phyloP scores from a whole-genome alignment of 2,113 vertebrate genomes.

The Anolis sagrei region DNA sequence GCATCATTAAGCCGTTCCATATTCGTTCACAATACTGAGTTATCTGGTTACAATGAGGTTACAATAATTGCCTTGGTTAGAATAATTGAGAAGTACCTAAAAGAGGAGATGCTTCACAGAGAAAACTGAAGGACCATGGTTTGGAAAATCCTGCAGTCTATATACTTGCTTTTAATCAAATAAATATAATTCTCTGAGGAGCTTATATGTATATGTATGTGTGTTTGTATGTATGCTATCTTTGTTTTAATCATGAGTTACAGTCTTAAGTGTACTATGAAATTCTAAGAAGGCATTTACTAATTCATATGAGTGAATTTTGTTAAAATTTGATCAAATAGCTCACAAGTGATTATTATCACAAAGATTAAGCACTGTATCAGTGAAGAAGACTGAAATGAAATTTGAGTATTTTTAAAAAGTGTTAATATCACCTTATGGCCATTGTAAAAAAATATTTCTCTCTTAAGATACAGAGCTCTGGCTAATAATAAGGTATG shows the following conservation, averaged over 20 bases:
- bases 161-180: background rate
- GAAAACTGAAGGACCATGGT: background rate
- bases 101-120: background rate
- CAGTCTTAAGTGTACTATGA: background rate
- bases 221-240: background rate
- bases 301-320: background rate
- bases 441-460: background rate
- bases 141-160: background rate
- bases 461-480: background rate
- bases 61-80: conserved; percentile 6
- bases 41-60: too few species aligned
- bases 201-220: too few species aligned
- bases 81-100: conserved; percentile 30
- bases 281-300: background rate
- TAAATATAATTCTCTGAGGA: background rate
- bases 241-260: background rate
- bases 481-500: background rate
- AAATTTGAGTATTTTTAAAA: background rate
- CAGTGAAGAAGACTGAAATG: background rate
- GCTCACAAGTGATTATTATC: background rate
- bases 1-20: too few species aligned
- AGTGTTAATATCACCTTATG: background rate
- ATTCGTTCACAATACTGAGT: too few species aligned
- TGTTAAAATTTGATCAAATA: background rate
- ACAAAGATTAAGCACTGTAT: background rate